Evolutionary conservation across 2,888 invertebrate genomes (phyloP).

Genomic region (Eledona agricola): DNA sequence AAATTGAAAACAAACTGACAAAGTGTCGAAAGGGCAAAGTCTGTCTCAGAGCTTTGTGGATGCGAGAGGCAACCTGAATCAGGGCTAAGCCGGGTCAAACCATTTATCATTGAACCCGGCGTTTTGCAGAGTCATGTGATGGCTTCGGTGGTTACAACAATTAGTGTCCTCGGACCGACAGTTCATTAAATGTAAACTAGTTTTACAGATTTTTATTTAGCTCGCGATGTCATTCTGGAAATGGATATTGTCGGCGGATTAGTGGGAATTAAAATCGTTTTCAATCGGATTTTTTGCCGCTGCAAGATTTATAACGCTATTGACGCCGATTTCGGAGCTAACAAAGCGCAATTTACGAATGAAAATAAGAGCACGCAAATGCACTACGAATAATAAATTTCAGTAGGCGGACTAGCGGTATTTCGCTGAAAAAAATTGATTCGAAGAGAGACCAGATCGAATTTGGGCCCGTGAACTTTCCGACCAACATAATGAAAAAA

Average conservation of each 20-base stretch:
- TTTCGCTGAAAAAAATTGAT: constrained; percentile 2
- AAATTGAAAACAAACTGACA: no score
- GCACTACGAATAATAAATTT: constrained; percentile 10
- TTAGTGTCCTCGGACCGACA: constrained; percentile 42
- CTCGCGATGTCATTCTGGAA: constrained; percentile 34
- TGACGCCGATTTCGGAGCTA: neutral
- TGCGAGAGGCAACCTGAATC: constrained; percentile 14
- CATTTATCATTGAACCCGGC: constrained; percentile 54
- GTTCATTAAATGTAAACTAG: constrained; percentile 44
- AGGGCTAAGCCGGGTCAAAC: constrained; percentile 44
- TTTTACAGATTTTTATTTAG: constrained; percentile 40
- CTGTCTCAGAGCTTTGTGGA: no score
- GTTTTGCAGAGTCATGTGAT: constrained; percentile 54
- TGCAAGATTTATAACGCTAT: constrained; percentile 4
- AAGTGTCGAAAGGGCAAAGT: no score
- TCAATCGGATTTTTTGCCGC: constrained; percentile 5
- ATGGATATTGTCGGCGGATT: constrained; percentile 35
- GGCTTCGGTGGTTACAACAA: constrained; percentile 47
- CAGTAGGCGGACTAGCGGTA: constrained; percentile 4
- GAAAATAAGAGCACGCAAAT: constrained; percentile 15
- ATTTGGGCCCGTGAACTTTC: constrained; percentile 4
- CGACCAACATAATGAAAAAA: no score
- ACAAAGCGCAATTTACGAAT: constrained; percentile 10
- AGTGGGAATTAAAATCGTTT: constrained; percentile 30
- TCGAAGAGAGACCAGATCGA: constrained; percentile 6